These are phyloP conservation scores for Thymelicus acteon DNA, from an alignment of 2,888 invertebrate genomes.

Conservation along the genomic window DNA sequence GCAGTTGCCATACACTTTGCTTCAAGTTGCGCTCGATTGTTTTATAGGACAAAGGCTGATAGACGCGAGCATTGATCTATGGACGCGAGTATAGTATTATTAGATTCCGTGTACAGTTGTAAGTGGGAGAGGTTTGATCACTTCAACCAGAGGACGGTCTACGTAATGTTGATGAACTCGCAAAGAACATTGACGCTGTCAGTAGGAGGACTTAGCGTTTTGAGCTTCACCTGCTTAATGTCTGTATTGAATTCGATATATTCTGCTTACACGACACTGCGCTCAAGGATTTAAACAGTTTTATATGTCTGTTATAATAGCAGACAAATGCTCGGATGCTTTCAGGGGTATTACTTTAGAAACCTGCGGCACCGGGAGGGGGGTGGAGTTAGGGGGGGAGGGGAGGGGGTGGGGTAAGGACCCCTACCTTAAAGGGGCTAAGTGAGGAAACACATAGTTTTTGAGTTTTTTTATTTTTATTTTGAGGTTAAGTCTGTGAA, in stretches of 20 bases:
- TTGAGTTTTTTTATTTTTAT: no score
- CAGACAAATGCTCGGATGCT: no score
- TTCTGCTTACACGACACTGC: conserved; percentile 62
- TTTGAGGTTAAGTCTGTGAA: no score
- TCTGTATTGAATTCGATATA: conserved; percentile 59
- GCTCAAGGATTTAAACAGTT: conserved; percentile 9
- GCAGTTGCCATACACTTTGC: conserved; percentile 57
- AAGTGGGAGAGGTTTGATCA: conserved; percentile 67
- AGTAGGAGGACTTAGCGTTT: conserved; percentile 59
- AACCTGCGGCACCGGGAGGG: no score
- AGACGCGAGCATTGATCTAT: conserved; percentile 60
- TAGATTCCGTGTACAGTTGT: conserved; percentile 59
- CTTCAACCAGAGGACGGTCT: conserved; percentile 58
- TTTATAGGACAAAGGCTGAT: conserved; percentile 61
- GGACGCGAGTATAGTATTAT: no score
- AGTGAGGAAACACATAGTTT: no score
- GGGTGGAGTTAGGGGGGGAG: no score
- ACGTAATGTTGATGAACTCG: conserved; percentile 58
- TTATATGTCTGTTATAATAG: background rate
- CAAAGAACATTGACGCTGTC: conserved; percentile 62
- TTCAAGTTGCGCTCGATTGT: conserved; percentile 62
- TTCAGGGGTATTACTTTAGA: no score
- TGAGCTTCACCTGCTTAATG: conserved; percentile 61
- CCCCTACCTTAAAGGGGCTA: no score
- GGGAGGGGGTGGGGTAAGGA: no score